Evolutionary conservation across 2,888 invertebrate genomes (phyloP), one percentile per base, ranked within the genome.

Genomic region (Lithosia quadra): DNA sequence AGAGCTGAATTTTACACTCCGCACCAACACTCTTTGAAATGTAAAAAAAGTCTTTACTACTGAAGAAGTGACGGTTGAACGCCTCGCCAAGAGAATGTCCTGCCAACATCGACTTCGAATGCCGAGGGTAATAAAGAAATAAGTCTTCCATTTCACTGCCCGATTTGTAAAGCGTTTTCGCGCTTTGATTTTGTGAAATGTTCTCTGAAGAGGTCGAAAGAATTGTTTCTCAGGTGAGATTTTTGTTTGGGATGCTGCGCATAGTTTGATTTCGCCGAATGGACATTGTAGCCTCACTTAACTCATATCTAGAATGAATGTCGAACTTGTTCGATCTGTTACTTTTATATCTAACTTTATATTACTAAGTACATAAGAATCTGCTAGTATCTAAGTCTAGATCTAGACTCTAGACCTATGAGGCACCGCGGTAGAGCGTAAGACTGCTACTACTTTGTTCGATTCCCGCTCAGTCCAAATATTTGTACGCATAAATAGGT

Each of bases 71-170:
- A n/a, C 70, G 76, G 78, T 70, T 61, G 74, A 74, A 72, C 59
- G 73, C 75, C 68, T 79, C 76, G 80, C 81, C 72, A 76, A 79
- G 68, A 71, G 68, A 84, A 79, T 73, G 82, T 75, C 75, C 77
- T 74, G 72, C 71, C 68, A 39, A 43, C 70, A 68, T 60, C 63
- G 70, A 68, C 62, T 65, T 56, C 73, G 71, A 77, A 74, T 67
- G 70, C 66, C 69, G 69, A 63, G 66, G 63, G 65, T 67, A 81
- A 76, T 79, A 78, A 76, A 79, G 70, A 79, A 78, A 76, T 79
- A 79, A 79, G 63, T 77, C 71, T 75, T 77, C 72, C 75, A 68
- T 78, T 77, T 73, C 66, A 71, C 75, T 81, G 75, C 71, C 67
- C 57, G 58, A 68, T 75, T 74, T 79, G 63, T 63, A 60, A 65